Percentiles rank a stretch among this genome's conserved stretches.
These are phyloP conservation scores for Hydrocynus forskahlii DNA, from an alignment of 2,797 vertebrate genomes.

Conservation along the genomic window DNA sequence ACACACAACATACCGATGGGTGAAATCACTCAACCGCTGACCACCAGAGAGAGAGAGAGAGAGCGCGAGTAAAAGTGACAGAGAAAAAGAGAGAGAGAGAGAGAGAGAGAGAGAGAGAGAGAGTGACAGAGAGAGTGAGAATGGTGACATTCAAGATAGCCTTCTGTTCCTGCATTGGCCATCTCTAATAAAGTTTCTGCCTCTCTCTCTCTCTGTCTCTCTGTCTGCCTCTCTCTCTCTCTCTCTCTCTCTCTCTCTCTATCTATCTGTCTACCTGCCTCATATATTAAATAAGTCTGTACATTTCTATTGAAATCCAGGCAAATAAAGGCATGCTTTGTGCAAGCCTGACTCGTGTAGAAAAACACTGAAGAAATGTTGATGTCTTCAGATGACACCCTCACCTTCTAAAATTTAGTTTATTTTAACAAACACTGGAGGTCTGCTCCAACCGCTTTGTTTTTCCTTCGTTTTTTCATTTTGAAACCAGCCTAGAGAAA, in stretches of 20 bases:
- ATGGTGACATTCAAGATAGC: constrained; percentile 69
- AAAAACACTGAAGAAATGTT: neutral
- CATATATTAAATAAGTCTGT: no score
- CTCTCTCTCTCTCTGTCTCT: constrained; percentile 1
- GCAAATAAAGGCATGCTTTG: constrained; percentile 7
- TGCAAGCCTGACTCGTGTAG: neutral
- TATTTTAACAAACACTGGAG: constrained; percentile 33
- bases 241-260: no score
- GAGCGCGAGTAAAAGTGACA: constrained; percentile 51
- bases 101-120: constrained; percentile 41
- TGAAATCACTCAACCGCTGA: constrained; percentile 78
- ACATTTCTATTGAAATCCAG: neutral
- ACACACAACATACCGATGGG: constrained; percentile 82
- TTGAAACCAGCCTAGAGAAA: constrained; percentile 52
- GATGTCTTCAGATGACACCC: constrained; percentile 4
- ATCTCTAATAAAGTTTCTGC: constrained; percentile 6
- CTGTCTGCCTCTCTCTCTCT: no score
- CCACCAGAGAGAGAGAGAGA: constrained; percentile 63
- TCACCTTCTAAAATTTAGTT: constrained; percentile 14
- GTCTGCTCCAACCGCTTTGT: constrained; percentile 29
- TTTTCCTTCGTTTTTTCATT: constrained; percentile 35
- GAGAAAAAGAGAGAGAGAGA: no score
- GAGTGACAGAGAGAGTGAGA: constrained; percentile 16
- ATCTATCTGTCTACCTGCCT: no score
- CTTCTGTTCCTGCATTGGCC: constrained; percentile 69